Base-by-base conservation (phyloP, 2,888 invertebrate genomes). In the Drosophila imparisetae region DNA sequence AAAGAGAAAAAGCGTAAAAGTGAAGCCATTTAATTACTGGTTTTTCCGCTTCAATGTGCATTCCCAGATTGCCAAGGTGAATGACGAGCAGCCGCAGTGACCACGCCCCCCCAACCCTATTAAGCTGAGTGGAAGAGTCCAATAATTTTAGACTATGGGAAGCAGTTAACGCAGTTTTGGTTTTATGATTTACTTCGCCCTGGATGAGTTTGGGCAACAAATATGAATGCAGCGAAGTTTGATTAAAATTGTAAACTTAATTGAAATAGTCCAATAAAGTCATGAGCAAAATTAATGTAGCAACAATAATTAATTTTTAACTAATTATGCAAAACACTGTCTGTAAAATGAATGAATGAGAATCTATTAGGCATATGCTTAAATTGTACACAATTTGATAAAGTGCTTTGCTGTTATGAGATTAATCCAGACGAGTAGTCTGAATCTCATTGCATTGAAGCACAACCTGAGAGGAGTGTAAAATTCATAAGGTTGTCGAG, bases 1-100 rank as follows among this genome's bases (percentile, higher is more conserved):
- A 55, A 61, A 66, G 40, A 65, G 53, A 65, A 64, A 77, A 74
- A 78, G 69, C 30, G 66, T 52, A 55, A 65, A 72, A 77, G 64
- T 73, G 74, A 73, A 75, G 82, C 77, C 85, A 86, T 84, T 85
- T 85, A 85, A 85, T 85, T 85, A 85, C 84, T 70, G 85, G 84
- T 89, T 85, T 85, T 89, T 84, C 84, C 81, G 62, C 89, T 72
- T 72, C 68, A 81, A 67, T 63, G 75, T 81, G 61, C 72, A 80
- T 52, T 70, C 57, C 74, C 69, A 63, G 81, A 72, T 79, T 79
- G 67, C 75, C 87, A 89, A 87, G 84, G 84, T 86, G 87, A 84
- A 81, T 89, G 86, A 82, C 86, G 75, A 65, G 52, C 59, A 49
- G 58, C 13, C 59, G 40, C 50, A 34, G 4, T 53, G 49, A 70